A percentile compares a stretch with the other conserved stretches of the same genome.
Conservation (phyloP, 2,797 vertebrate genomes). For the Gymnothorax javanicus region DNA sequence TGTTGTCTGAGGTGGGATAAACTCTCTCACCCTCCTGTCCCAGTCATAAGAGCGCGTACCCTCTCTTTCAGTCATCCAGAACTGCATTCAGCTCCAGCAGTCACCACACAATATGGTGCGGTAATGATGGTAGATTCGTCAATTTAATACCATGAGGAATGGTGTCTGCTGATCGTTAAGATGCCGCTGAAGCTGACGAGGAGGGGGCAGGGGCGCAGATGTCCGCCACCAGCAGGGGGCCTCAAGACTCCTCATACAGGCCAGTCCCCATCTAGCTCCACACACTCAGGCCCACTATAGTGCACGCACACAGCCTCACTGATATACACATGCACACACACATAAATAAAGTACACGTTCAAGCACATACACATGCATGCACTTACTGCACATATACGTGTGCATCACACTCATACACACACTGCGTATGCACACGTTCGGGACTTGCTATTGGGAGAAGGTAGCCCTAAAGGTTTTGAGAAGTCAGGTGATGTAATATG, state of each 20-base stretch:
- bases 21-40: slow-evolving; percentile 56
- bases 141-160: slow-evolving; percentile 78
- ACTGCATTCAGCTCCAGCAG: slow-evolving; percentile 68
- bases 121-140: slow-evolving; percentile 81
- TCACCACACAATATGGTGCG: slow-evolving; percentile 74
- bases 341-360: no score
- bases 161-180: slow-evolving; percentile 72
- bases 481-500: no score
- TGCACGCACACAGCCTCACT: not conserved
- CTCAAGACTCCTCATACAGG: not conserved
- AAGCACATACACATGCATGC: no score
- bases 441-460: no score
- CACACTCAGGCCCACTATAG: not conserved
- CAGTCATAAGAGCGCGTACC: slow-evolving; percentile 73
- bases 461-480: no score
- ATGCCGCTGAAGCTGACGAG: slow-evolving; percentile 52
- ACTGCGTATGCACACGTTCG: no score
- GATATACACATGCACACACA: no score
- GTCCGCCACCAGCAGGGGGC: slow-evolving; percentile 56
- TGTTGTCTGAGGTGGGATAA: no score
- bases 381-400: no score
- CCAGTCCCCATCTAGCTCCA: not conserved
- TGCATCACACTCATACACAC: no score
- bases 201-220: slow-evolving; percentile 52
- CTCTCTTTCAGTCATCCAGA: slow-evolving; percentile 71